Evolutionary conservation across 92 coral and sea anemone genomes (phyloP), one percentile per base, ranked within the genome.

Genomic region (Pocillopora grandis): DNA sequence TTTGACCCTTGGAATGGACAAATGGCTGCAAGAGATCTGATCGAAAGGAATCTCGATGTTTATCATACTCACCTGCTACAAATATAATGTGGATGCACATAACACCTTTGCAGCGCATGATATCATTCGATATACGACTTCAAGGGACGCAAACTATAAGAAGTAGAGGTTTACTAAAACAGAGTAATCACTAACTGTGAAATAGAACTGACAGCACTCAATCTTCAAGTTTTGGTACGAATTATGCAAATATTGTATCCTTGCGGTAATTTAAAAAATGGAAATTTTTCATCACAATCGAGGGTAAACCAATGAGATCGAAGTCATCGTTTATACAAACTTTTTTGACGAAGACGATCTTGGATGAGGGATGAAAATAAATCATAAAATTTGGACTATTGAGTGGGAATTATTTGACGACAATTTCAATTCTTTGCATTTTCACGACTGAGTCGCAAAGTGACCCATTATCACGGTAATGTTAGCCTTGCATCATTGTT

Each of bases 231-330:
- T 76, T 23, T 33, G 52, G 31, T 15, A 37, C 2, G 1, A 2
- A 27, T n/a, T 66, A 79, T 79, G 74, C 74, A 78, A 66, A 79
- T 66, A 55, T 79, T 16, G 52, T 42, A 7, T 42, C 52, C 52
- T 6, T 2, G 9, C 82, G 31, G 21, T 21, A 14, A 13, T 55
- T 64, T 17, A 52, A 14, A 16, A 31, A 37, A 79, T 37, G 63
- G 55, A 66, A 48, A 79, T 66, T 6, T 15, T 20, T 14, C 11
- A 21, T 9, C 8, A 66, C 7, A 27, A 31, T 14, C 35, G 48
- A 11, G 10, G 14, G 27, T 11, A 57, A 31, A 23, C 79, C 62
- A 63, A 48, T 78, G 19, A 49, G 35, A 64, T 55, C 27, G 33
- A 5, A 14, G 16, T 16, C 16, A 49, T 15, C 19, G 59, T 27